Percentiles rank a stretch among this genome's conserved stretches.
Evolutionary conservation across 2,888 invertebrate genomes (phyloP).

Genomic region (Limnephilus auricula): DNA sequence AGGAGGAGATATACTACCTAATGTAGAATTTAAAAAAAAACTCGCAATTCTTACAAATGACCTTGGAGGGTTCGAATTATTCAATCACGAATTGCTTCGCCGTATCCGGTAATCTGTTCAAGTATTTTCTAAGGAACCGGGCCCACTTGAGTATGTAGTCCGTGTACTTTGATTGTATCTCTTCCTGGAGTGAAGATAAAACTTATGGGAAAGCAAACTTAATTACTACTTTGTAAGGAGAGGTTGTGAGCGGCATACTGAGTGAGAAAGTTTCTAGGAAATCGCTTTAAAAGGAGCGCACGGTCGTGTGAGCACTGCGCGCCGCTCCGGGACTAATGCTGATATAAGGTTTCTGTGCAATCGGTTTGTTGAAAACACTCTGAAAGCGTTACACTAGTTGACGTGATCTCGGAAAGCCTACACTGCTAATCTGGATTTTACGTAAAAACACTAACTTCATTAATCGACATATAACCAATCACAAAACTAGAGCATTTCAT

Average conservation of each 20-base stretch:
- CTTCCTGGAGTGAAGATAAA: constrained; percentile 52
- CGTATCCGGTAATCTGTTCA: neutral
- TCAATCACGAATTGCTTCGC: neutral
- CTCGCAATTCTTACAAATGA: neutral
- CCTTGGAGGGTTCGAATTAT: neutral
- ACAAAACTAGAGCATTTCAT: neutral
- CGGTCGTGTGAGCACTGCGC: constrained; percentile 16
- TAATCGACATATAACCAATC: neutral
- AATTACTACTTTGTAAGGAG: constrained; percentile 60
- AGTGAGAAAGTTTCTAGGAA: constrained; percentile 56
- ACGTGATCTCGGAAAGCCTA: neutral
- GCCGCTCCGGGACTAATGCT: neutral
- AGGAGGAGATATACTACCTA: no score
- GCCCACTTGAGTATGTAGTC: constrained; percentile 23
- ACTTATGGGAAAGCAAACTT: constrained; percentile 61
- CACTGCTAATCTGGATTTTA: neutral
- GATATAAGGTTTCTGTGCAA: neutral
- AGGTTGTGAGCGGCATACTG: constrained; percentile 48
- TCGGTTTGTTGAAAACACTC: constrained; percentile 2
- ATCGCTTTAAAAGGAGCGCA: constrained; percentile 49
- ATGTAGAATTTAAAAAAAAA: neutral
- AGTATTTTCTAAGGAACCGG: neutral
- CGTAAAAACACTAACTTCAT: neutral
- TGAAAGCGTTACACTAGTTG: neutral
- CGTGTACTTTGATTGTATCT: constrained; percentile 31